These are phyloP conservation scores for Conus ventricosus DNA, from an alignment of 1,140 invertebrate species.

Conservation along the genomic window DNA sequence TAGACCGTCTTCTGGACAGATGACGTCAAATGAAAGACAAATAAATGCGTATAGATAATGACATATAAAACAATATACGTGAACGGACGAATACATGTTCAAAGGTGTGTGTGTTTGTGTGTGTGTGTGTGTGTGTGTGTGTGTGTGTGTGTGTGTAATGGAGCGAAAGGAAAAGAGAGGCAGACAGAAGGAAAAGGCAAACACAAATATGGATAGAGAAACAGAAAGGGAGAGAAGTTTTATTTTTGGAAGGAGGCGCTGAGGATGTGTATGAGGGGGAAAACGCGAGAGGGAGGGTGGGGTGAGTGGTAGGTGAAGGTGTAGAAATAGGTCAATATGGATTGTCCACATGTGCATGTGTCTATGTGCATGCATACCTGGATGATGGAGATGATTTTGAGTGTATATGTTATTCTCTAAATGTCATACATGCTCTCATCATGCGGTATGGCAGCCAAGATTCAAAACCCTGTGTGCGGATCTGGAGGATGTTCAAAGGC, in stretches of 20 bases:
- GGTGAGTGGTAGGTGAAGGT: no score
- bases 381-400: background rate
- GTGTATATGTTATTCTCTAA: background rate
- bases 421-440: background rate
- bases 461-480: no score
- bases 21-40: background rate
- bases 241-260: background rate
- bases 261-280: background rate
- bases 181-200: no score
- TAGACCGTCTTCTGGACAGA: background rate
- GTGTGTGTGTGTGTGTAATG: background rate
- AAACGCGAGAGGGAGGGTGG: background rate
- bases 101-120: background rate
- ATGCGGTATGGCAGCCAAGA: background rate
- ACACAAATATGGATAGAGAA: no score
- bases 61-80: no score
- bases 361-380: background rate
- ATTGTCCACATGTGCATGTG: background rate
- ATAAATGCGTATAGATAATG: no score
- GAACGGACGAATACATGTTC: no score
- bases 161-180: no score
- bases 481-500: no score
- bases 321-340: no score
- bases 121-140: background rate
- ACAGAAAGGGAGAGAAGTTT: no score